Percentiles rank a stretch among this genome's conserved stretches.
Conservation (phyloP, 1,140 invertebrate genomes). For the Drosophila busckii region DNA sequence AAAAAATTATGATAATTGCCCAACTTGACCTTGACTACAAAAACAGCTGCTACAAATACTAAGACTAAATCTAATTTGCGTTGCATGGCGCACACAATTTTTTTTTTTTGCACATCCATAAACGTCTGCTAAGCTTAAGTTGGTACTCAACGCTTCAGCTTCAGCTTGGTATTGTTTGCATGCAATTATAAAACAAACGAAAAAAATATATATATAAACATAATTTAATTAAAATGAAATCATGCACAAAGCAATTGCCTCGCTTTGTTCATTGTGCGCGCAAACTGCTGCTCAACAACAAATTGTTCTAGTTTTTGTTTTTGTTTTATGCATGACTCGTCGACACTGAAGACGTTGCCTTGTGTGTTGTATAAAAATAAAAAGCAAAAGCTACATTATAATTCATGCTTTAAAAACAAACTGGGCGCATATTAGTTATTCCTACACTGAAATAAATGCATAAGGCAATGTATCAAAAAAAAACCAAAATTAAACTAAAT, state of each 20-base stretch:
- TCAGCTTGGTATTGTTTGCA: slow-evolving; percentile 37
- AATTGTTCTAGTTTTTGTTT: slow-evolving; percentile 70
- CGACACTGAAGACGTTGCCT: slow-evolving; percentile 62
- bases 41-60: slow-evolving; percentile 52
- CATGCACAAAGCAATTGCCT: slow-evolving; percentile 74
- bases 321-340: slow-evolving; percentile 64
- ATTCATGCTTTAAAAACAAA: slow-evolving; percentile 34
- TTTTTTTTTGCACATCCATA: slow-evolving; percentile 51
- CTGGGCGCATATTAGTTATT: too few species aligned
- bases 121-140: too few species aligned
- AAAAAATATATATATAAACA: slow-evolving; percentile 41
- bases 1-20: slow-evolving; percentile 74
- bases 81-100: slow-evolving; percentile 29
- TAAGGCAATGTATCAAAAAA: too few species aligned
- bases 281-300: slow-evolving; percentile 44
- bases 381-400: slow-evolving; percentile 21
- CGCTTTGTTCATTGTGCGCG: slow-evolving; percentile 70
- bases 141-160: slow-evolving; percentile 12
- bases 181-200: slow-evolving; percentile 62
- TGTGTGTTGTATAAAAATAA: slow-evolving; percentile 33
- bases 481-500: too few species aligned
- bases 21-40: slow-evolving; percentile 60
- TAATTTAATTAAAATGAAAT: slow-evolving; percentile 78
- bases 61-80: slow-evolving; percentile 59
- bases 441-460: too few species aligned